phyloP scores from a whole-genome alignment of 1,140 invertebrate species.

The Pseudomyrmex dendroicus region DNA sequence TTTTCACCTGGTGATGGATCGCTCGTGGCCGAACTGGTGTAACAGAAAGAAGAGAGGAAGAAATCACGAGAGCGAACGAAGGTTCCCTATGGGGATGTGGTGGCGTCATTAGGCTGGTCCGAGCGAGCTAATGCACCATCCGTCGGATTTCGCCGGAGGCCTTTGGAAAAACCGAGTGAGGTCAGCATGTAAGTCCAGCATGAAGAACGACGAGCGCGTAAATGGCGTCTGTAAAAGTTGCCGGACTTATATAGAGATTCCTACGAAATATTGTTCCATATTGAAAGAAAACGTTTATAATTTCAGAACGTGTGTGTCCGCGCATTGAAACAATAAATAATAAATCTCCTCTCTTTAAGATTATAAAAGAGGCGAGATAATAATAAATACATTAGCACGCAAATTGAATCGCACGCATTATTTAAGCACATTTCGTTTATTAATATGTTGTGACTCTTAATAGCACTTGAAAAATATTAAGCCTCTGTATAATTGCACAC shows the following conservation, averaged over 20 bases:
- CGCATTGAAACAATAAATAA: background rate
- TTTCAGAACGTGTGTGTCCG: background rate
- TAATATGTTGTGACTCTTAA: too few species aligned
- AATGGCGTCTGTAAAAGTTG: conserved; percentile 71
- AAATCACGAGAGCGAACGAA: conserved; percentile 78
- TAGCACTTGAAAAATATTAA: too few species aligned
- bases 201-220: conserved; percentile 70
- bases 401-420: too few species aligned
- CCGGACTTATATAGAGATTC: conserved; percentile 66
- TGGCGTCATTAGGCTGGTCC: conserved; percentile 79
- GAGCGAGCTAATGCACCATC: conserved; percentile 78
- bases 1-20: conserved; percentile 77
- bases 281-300: conserved; percentile 43
- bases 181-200: conserved; percentile 75
- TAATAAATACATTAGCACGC: background rate
- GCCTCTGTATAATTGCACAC: too few species aligned
- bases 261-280: conserved; percentile 31
- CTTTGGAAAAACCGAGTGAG: conserved; percentile 77
- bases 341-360: background rate
- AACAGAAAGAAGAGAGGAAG: conserved; percentile 76
- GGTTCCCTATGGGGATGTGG: conserved; percentile 79
- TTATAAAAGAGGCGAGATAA: background rate
- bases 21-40: conserved; percentile 72
- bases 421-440: too few species aligned
- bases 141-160: conserved; percentile 75